phyloP scores from a whole-genome alignment of 2,113 vertebrate species.

The Nerophis ophidion region DNA sequence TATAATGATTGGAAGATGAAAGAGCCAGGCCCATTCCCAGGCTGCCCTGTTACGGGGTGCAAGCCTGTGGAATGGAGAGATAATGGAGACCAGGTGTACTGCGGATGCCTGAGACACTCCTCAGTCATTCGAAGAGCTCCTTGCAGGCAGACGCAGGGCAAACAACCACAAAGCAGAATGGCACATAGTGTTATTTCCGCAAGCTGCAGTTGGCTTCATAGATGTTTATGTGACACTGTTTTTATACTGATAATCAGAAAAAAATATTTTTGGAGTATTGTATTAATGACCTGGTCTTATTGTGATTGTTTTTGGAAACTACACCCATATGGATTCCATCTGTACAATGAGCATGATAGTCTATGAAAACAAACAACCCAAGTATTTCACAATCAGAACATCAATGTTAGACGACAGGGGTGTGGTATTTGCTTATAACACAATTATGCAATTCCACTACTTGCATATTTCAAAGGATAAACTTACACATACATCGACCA shows the following conservation, averaged over 20 bases:
- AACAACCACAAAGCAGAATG: slow-evolving; percentile 27
- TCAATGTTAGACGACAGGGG: too few relatives aligned
- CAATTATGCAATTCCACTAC: too few relatives aligned
- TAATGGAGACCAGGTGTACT: slow-evolving; percentile 79
- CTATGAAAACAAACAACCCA: too few relatives aligned
- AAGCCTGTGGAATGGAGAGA: slow-evolving; percentile 72
- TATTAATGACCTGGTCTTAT: too few relatives aligned
- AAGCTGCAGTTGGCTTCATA: background rate
- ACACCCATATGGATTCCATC: too few relatives aligned
- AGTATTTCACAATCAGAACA: too few relatives aligned
- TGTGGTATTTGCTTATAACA: too few relatives aligned
- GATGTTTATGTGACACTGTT: background rate
- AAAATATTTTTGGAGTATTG: background rate
- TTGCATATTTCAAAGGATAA: too few relatives aligned
- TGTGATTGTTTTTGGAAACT: too few relatives aligned
- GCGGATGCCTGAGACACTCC: slow-evolving; percentile 63
- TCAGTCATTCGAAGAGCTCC: slow-evolving; percentile 69
- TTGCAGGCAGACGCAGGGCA: slow-evolving; percentile 56
- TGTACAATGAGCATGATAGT: too few relatives aligned
- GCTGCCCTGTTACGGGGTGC: slow-evolving; percentile 73
- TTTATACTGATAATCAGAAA: background rate
- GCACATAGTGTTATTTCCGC: slow-evolving; percentile 8
- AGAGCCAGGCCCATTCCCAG: slow-evolving; percentile 78
- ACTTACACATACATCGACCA: too few relatives aligned
- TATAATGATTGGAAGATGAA: slow-evolving; percentile 82